A percentile compares a stretch with the other conserved stretches of the same genome.
phyloP scores from a whole-genome alignment of 2,888 invertebrate species.

The Priocnemis perturbator region DNA sequence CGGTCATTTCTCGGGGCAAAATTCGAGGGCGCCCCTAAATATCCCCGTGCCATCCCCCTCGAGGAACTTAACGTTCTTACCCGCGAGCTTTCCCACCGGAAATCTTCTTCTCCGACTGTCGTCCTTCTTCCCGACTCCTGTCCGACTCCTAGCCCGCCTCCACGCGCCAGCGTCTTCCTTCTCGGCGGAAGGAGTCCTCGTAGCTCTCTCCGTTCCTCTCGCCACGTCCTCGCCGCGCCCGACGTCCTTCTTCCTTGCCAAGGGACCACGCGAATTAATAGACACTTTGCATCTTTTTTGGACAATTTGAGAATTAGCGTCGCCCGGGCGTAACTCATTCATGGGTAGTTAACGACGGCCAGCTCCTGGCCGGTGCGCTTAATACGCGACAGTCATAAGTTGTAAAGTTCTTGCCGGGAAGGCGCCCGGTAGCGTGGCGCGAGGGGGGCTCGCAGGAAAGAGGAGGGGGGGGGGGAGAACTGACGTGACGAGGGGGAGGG shows the following conservation, averaged over 20 bases:
- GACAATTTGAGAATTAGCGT: constrained; percentile 69
- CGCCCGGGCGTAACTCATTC: constrained; percentile 70
- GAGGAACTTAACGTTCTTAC: constrained; percentile 20
- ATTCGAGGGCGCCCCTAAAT: constrained; percentile 9
- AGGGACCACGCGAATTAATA: constrained; percentile 55
- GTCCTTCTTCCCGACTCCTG: constrained; percentile 22
- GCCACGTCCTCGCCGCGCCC: constrained; percentile 6
- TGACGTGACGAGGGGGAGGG: constrained; percentile 24
- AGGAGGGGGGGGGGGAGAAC: constrained; percentile 16
- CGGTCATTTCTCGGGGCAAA: too few relatives aligned
- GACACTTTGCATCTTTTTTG: constrained; percentile 58
- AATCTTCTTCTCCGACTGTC: constrained; percentile 26
- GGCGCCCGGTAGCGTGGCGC: constrained; percentile 21
- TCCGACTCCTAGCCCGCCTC: constrained; percentile 25
- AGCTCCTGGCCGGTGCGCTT: constrained; percentile 54
- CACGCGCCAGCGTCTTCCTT: constrained; percentile 36
- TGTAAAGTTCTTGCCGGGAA: constrained; percentile 60
- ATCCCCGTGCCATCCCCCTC: neutral
- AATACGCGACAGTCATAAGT: constrained; percentile 69
- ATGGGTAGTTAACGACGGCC: constrained; percentile 72
- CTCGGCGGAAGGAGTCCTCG: constrained; percentile 42
- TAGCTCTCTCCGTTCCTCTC: constrained; percentile 32
- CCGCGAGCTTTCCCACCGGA: constrained; percentile 23
- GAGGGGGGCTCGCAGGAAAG: constrained; percentile 13
- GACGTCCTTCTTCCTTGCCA: too few relatives aligned